Evolutionary conservation across 2,888 invertebrate genomes (phyloP).

Genomic region (Lycocerus yunnanus): DNA sequence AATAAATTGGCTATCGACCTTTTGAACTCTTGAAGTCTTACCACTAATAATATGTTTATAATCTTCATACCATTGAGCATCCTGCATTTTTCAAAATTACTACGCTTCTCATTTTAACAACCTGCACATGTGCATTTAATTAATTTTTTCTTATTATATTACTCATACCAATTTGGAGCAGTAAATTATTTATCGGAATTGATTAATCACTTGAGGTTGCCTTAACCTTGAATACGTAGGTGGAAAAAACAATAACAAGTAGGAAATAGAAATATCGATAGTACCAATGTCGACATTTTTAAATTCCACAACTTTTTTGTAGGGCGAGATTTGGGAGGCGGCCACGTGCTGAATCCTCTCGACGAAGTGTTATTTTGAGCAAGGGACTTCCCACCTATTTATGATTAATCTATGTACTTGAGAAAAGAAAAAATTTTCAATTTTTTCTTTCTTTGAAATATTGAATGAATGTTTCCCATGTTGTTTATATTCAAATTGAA

Average conservation of each 20-base stretch:
- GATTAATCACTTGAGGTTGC: not conserved
- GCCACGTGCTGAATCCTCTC: too few relatives aligned
- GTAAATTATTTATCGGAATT: not conserved
- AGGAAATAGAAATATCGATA: not conserved
- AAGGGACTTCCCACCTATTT: too few relatives aligned
- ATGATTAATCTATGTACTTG: too few relatives aligned
- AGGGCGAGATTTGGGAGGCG: too few relatives aligned
- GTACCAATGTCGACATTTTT: too few relatives aligned
- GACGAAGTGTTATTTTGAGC: too few relatives aligned
- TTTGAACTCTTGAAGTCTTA: not conserved
- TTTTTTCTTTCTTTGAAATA: too few relatives aligned
- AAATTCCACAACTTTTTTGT: too few relatives aligned
- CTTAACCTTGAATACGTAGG: not conserved
- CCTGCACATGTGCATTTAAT: not conserved
- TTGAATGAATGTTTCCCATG: too few relatives aligned
- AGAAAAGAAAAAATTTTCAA: too few relatives aligned
- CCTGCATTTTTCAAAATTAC: conserved; percentile 7
- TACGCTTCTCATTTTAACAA: not conserved
- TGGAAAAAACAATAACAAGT: not conserved
- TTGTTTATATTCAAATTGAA: too few relatives aligned
- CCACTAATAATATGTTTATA: not conserved
- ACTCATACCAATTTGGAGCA: not conserved
- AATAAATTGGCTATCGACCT: not conserved
- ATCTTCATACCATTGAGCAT: not conserved
- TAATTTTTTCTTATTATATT: not conserved